phyloP scores from a whole-genome alignment of 2,113 vertebrate species.

The Hippocampus guttulatus region DNA sequence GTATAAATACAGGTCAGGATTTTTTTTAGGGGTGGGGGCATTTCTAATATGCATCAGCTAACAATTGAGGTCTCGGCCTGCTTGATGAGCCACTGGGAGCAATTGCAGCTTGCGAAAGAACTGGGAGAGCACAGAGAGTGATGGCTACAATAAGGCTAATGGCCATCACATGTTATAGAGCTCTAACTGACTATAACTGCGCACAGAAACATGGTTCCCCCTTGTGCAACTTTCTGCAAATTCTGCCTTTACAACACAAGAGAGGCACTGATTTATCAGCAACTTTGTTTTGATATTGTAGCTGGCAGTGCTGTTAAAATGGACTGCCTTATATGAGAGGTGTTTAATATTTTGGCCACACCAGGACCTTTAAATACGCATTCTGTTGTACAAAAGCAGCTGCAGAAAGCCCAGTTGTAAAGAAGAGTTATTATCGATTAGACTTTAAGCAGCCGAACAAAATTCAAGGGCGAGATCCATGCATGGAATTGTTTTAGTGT shows the following conservation, averaged over 20 bases:
- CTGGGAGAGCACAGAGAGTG: slow-evolving; percentile 50
- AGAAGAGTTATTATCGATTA: neutral
- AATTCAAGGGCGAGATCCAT: neutral
- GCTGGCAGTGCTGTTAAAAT: slow-evolving; percentile 18
- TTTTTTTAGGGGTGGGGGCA: slow-evolving; percentile 43
- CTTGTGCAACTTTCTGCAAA: slow-evolving; percentile 3
- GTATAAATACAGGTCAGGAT: neutral
- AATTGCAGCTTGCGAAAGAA: slow-evolving; percentile 79
- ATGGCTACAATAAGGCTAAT: slow-evolving; percentile 81
- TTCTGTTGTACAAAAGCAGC: neutral
- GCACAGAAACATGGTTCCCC: slow-evolving; percentile 67
- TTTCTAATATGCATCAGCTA: slow-evolving; percentile 86
- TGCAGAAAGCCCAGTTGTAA: neutral
- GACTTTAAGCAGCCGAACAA: neutral
- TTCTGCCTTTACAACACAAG: slow-evolving; percentile 8
- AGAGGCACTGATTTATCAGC: neutral
- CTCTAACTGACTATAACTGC: slow-evolving; percentile 65
- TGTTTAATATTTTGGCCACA: neutral
- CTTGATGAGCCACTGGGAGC: slow-evolving; percentile 75
- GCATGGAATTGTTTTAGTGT: neutral
- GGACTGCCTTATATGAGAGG: neutral
- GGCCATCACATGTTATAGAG: slow-evolving; percentile 81
- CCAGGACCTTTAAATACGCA: neutral
- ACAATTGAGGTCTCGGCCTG: slow-evolving; percentile 73
- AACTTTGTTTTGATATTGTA: slow-evolving; percentile 1